Percentiles rank a stretch among this genome's conserved stretches.
Conservation (phyloP, 2,797 vertebrate species). For the Macrochelys suwanniensis region DNA sequence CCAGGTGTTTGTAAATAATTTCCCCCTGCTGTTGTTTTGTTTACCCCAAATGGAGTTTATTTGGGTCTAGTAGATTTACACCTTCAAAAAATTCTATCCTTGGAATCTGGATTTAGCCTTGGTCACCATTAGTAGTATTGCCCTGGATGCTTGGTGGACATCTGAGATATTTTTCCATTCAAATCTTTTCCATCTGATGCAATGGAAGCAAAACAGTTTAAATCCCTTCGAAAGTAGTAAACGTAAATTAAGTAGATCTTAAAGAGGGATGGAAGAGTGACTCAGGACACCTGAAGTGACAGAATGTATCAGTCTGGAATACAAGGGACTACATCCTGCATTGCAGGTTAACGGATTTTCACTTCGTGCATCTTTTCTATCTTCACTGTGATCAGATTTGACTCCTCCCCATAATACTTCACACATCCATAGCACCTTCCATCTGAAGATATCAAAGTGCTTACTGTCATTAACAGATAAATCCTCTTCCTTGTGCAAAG, state of each 20-base stretch:
- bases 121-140: not conserved
- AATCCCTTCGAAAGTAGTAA: not conserved
- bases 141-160: not conserved
- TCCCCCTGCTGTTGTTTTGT: not conserved
- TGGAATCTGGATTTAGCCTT: not conserved
- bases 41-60: not conserved
- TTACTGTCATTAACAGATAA: not conserved
- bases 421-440: not conserved
- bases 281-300: not conserved
- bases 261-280: not conserved
- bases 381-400: not conserved
- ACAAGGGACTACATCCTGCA: not conserved
- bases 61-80: not conserved
- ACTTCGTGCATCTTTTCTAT: not conserved
- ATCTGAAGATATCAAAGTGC: not conserved
- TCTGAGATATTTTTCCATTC: not conserved
- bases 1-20: conserved; percentile 11
- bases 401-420: not conserved
- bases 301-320: not conserved
- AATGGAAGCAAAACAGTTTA: not conserved
- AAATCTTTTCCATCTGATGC: not conserved
- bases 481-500: not conserved
- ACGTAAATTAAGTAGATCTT: not conserved
- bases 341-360: not conserved
- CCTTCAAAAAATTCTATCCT: not conserved